phyloP scores from a whole-genome alignment of 1,140 invertebrate genomes.

The Drosophila lowei region DNA sequence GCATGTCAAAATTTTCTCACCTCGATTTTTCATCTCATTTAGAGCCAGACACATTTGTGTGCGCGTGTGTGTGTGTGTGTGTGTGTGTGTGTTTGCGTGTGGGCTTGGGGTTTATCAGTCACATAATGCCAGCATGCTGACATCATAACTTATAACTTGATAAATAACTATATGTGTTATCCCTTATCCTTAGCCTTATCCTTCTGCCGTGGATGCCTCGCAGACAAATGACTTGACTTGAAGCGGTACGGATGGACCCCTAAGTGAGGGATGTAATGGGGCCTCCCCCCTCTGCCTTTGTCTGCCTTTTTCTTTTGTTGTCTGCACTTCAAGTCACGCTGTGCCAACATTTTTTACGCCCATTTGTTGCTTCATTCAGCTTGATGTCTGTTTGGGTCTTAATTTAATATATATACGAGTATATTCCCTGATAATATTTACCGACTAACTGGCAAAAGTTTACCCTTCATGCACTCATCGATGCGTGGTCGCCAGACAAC shows the following conservation, averaged over 20 bases:
- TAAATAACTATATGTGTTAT: conserved; percentile 74
- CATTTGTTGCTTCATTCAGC: conserved; percentile 3
- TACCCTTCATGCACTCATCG: conserved; percentile 11
- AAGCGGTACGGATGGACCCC: conserved; percentile 15
- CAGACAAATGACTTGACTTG: conserved; percentile 78
- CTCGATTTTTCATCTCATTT: conserved; percentile 80
- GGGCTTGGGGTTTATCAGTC: conserved; percentile 69
- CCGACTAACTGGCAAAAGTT: not conserved
- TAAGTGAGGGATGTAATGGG: not conserved
- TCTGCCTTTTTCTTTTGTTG: conserved; percentile 26
- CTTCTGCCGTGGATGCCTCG: conserved; percentile 16
- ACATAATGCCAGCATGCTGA: conserved; percentile 76
- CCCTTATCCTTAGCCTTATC: conserved; percentile 60
- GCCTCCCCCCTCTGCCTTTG: conserved; percentile 21
- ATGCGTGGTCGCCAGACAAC: conserved; percentile 34
- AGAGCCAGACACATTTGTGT: conserved; percentile 14
- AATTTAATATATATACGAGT: conserved; percentile 3
- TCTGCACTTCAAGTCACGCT: conserved; percentile 16
- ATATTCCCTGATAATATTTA: conserved; percentile 4
- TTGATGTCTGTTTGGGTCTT: conserved; percentile 10
- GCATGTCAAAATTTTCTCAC: conserved; percentile 72
- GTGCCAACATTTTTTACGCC: conserved; percentile 21
- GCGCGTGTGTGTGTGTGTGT: conserved; percentile 7
- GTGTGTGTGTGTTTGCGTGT: conserved; percentile 33
- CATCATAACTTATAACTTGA: conserved; percentile 81